Evolutionary conservation across 2,888 invertebrate genomes (phyloP), one percentile per base, ranked within the genome.

Genomic region (Dendrolimus pini): DNA sequence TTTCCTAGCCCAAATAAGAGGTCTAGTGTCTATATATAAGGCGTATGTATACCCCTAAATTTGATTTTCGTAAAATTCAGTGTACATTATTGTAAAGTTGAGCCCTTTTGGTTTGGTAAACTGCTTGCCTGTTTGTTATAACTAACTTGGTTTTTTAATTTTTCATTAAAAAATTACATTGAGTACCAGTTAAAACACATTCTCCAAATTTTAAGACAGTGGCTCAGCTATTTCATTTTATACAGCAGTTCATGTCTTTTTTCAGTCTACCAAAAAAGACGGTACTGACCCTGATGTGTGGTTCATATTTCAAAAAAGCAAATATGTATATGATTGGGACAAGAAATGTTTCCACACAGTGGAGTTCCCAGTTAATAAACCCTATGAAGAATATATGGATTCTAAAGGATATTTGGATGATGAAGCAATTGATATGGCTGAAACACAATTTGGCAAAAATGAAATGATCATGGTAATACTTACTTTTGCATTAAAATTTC

Each of bases 251-350:
- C 30, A 30, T 30, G 30, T 30, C 3, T 30, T 56, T 57, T 82
- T 83, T 61, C 73, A 89, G 89, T 78, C 87, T 10, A 80, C 75
- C n/a, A 80, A 76, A 64, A 80, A 88, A 69, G 91, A 90, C 52
- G 91, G 91, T 67, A 79, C 82, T 2, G 81, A 89, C 56, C 83
- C 92, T 62, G 91, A 92, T 70, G 87, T 95, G 42, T 99, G 97
- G 96, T 97, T 99, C 78, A 93, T 95, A 68, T 99, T 99, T 83
- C 99, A 99, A 94, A 99, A 99, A 84, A 97, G 97, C 7, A 98
- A 98, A 82, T 99, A 99, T 85, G 88, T 96, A 53, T 99, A 97
- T 94, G 94, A 97, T 75, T 93, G 94, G 66, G 93, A 96, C 10
- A 95, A 95, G 65, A 95, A 96, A 68, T 87, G 85, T 55, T 99